A percentile compares a stretch with the other conserved stretches of the same genome.
Evolutionary conservation across 2,113 vertebrate genomes (phyloP).

Genomic region (Pristiophorus japonicus): DNA sequence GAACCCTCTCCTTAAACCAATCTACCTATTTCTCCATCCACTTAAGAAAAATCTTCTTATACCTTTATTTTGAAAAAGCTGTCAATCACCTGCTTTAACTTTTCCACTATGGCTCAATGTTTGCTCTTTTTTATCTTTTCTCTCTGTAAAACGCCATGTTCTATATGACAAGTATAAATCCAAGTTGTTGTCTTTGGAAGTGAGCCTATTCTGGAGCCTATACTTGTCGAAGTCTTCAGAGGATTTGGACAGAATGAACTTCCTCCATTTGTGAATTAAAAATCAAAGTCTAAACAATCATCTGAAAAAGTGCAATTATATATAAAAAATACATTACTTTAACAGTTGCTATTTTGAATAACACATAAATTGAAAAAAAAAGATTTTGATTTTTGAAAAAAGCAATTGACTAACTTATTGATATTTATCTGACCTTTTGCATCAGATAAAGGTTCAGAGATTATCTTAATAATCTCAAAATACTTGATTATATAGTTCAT

Average conservation of each 20-base stretch:
- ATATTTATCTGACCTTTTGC: not conserved
- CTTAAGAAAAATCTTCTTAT: not conserved
- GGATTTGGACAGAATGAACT: not conserved
- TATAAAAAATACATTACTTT: not conserved
- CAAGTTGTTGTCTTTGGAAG: not conserved
- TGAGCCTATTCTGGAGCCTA: not conserved
- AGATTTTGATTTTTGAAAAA: not conserved
- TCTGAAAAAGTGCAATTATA: not conserved
- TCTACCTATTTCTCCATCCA: not conserved
- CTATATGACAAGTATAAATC: not conserved
- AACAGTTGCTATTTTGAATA: not conserved
- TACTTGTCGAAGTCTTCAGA: not conserved
- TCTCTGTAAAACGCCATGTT: not conserved
- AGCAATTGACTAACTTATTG: not conserved
- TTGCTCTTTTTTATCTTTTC: not conserved
- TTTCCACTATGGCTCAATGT: not conserved
- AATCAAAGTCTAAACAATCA: not conserved
- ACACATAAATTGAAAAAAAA: not conserved
- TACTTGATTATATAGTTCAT: slow-evolving; percentile 29
- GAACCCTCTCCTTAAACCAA: not conserved
- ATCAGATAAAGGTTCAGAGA: not conserved
- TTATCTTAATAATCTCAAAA: slow-evolving; percentile 15
- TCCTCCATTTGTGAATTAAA: not conserved
- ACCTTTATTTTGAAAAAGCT: not conserved
- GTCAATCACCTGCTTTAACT: not conserved